A percentile compares a stretch with the other conserved stretches of the same genome.
These are phyloP conservation scores for Oreochromis grahami DNA, from an alignment of 2,797 vertebrate species.

Conservation along the genomic window DNA sequence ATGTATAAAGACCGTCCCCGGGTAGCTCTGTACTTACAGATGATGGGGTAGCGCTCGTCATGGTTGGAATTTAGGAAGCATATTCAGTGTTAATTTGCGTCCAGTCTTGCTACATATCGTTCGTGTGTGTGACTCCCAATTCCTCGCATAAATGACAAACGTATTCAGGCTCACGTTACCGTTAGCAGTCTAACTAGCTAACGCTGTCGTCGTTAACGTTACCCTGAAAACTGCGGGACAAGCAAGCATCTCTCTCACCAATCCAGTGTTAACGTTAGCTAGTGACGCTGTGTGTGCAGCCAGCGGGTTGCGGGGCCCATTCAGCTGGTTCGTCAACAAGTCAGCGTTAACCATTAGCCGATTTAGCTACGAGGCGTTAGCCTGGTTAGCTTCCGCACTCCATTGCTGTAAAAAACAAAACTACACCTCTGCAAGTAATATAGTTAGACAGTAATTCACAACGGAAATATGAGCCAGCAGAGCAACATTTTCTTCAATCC, in stretches of 20 bases:
- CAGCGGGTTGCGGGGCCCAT: slow-evolving; percentile 72
- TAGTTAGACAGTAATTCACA: neutral
- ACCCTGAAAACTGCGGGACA: slow-evolving; percentile 65
- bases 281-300: slow-evolving; percentile 71
- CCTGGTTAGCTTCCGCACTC: slow-evolving; percentile 35
- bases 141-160: slow-evolving; percentile 44
- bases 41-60: slow-evolving; percentile 71
- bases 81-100: slow-evolving; percentile 63
- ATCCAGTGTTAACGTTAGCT: slow-evolving; percentile 62
- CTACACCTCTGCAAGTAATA: neutral
- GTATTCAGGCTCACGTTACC: slow-evolving; percentile 36
- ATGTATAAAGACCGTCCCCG: slow-evolving; percentile 32
- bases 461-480: slow-evolving; percentile 2
- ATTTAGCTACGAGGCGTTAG: slow-evolving; percentile 51
- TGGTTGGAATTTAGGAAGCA: slow-evolving; percentile 73
- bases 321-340: slow-evolving; percentile 75
- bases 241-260: slow-evolving; percentile 65
- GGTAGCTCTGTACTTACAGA: slow-evolving; percentile 69
- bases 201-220: slow-evolving; percentile 61
- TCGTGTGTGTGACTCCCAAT: slow-evolving; percentile 12
- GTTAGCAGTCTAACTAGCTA: slow-evolving; percentile 62
- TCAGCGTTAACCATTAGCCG: slow-evolving; percentile 67
- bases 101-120: slow-evolving; percentile 46
- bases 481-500: slow-evolving; percentile 9
- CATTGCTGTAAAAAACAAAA: neutral